phyloP scores from a whole-genome alignment of 2,797 vertebrate genomes.

The Acomys russatus region DNA sequence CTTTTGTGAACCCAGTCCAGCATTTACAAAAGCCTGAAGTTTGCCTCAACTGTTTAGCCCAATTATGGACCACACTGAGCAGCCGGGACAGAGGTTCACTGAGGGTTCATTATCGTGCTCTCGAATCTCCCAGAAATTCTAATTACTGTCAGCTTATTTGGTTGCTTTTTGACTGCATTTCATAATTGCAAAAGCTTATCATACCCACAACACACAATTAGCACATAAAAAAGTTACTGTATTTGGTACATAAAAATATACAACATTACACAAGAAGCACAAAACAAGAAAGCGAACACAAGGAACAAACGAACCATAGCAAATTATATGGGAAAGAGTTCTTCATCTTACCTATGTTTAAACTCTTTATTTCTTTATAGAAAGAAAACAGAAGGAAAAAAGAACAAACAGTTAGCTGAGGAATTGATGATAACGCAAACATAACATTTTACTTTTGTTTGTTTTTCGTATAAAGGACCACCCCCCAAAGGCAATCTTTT shows the following conservation, averaged over 20 bases:
- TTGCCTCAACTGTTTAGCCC: conserved; percentile 88
- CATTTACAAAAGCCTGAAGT: conserved; percentile 86
- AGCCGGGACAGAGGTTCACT: conserved; percentile 84
- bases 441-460: conserved; percentile 87
- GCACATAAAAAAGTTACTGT: conserved; percentile 89
- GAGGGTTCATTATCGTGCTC: conserved; percentile 87
- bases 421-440: conserved; percentile 90
- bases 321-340: conserved; percentile 90
- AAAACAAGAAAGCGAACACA: conserved; percentile 90
- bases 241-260: conserved; percentile 89
- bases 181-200: conserved; percentile 89
- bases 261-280: conserved; percentile 89
- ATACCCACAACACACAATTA: conserved; percentile 91
- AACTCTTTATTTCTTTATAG: conserved; percentile 99
- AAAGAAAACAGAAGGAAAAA: conserved; percentile 91
- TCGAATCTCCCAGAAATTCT: conserved; percentile 88
- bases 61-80: conserved; percentile 86
- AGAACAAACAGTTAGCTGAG: conserved; percentile 91
- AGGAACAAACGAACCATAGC: conserved; percentile 89
- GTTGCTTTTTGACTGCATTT: conserved; percentile 90
- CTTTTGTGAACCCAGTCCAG: conserved; percentile 88
- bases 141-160: conserved; percentile 90
- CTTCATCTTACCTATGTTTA: conserved; percentile 98
- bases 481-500: conserved; percentile 71
- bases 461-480: conserved; percentile 86